Evolutionary conservation across 2,888 invertebrate genomes (phyloP).

Genomic region (Aporophyla nigra): DNA sequence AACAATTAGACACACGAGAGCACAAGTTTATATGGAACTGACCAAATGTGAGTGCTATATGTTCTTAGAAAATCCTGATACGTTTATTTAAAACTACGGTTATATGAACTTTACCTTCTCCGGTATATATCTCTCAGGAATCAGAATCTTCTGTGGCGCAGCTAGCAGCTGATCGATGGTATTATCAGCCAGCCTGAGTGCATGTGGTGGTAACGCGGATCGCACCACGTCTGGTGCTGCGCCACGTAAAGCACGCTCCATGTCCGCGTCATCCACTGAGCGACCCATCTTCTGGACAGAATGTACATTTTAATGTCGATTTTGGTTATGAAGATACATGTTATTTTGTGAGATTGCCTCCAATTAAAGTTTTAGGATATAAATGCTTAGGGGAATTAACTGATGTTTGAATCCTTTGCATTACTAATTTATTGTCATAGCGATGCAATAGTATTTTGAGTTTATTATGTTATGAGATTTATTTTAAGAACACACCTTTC

Average conservation of each 20-base stretch:
- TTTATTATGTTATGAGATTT: neutral
- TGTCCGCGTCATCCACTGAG: conserved; percentile 96
- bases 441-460: neutral
- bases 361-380: neutral
- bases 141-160: conserved; percentile 97
- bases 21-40: neutral
- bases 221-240: conserved; percentile 96
- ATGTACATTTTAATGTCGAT: neutral
- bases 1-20: neutral
- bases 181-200: conserved; percentile 93
- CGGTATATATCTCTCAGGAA: conserved; percentile 97
- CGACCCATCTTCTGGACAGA: conserved; percentile 87
- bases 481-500: neutral
- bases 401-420: too few species aligned
- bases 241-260: conserved; percentile 95
- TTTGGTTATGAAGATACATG: neutral
- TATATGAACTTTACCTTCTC: conserved; percentile 92
- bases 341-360: neutral
- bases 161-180: conserved; percentile 97
- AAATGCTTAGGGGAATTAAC: neutral
- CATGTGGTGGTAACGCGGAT: conserved; percentile 92
- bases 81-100: neutral
- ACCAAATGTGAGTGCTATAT: too few species aligned
- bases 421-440: neutral
- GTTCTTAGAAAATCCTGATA: neutral